phyloP scores from a whole-genome alignment of 2,113 vertebrate species.

The Nipponia nippon region DNA sequence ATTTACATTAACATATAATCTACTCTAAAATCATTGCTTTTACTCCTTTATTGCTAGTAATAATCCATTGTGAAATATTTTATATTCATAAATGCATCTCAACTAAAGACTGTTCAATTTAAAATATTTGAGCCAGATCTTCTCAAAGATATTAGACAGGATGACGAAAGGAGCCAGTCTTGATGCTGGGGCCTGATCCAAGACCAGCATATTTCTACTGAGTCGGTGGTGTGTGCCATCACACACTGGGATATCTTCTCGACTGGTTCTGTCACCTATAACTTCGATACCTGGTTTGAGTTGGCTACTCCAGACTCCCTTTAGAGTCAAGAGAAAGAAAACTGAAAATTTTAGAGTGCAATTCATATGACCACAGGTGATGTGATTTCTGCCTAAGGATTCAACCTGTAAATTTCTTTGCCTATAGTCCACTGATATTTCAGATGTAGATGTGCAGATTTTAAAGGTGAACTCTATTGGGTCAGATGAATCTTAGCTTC shows the following conservation, averaged over 20 bases:
- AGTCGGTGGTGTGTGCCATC: not conserved
- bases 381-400: not conserved
- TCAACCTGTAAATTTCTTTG: not conserved
- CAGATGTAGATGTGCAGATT: not conserved
- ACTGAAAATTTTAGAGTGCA: accelerated
- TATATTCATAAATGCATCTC: not conserved
- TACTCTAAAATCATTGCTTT: not conserved
- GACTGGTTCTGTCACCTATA: not conserved
- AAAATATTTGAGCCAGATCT: not conserved
- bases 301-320: not conserved
- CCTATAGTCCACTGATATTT: not conserved
- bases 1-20: not conserved
- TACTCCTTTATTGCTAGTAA: not conserved
- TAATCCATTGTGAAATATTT: not conserved
- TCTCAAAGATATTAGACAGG: not conserved
- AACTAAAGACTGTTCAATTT: not conserved
- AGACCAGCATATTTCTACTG: not conserved
- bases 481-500: not conserved
- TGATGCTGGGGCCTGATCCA: not conserved
- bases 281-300: not conserved
- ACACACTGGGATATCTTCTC: not conserved
- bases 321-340: not conserved
- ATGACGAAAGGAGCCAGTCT: not conserved
- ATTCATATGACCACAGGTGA: not conserved
- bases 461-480: not conserved